A percentile compares a stretch with the other conserved stretches of the same genome.
Conservation (phyloP, 2,888 invertebrate genomes). For the Drosophila borealis region DNA sequence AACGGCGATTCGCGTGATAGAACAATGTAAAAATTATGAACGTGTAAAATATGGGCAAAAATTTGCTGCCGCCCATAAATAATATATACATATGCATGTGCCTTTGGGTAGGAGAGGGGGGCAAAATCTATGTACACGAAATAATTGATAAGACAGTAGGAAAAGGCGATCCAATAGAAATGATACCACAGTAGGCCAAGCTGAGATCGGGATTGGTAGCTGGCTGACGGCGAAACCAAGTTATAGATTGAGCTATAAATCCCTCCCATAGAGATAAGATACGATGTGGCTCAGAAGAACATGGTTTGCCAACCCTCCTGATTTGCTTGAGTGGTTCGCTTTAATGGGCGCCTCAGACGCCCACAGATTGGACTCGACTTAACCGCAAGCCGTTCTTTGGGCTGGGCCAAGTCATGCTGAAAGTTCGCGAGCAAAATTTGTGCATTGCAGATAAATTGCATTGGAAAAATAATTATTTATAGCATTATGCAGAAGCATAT, state of each 20-base stretch:
- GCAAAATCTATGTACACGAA: constrained; percentile 46
- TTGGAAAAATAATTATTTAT: too few species aligned
- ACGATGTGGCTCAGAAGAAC: neutral
- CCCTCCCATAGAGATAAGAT: constrained; percentile 3
- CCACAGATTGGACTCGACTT: too few species aligned
- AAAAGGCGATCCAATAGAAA: constrained; percentile 18
- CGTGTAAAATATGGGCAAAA: constrained; percentile 76
- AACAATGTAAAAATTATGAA: constrained; percentile 79
- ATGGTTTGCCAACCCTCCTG: neutral
- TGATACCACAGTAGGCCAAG: neutral
- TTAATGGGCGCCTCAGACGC: constrained; percentile 1
- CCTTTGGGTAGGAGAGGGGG: constrained; percentile 4
- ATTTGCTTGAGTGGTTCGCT: constrained; percentile 9
- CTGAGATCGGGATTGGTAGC: neutral
- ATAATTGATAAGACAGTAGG: constrained; percentile 60
- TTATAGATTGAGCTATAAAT: constrained; percentile 1
- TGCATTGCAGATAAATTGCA: too few species aligned
- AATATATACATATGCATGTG: constrained; percentile 59
- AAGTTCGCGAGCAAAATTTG: too few species aligned
- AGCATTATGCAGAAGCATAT: too few species aligned
- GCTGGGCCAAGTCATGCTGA: too few species aligned
- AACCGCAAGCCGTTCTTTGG: too few species aligned
- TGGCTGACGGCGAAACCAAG: neutral
- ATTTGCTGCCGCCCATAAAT: constrained; percentile 37
- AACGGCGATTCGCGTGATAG: constrained; percentile 80